Percentiles rank a stretch among this genome's conserved stretches.
Evolutionary conservation across 2,113 vertebrate genomes (phyloP).

Genomic region (Xerus inauris): DNA sequence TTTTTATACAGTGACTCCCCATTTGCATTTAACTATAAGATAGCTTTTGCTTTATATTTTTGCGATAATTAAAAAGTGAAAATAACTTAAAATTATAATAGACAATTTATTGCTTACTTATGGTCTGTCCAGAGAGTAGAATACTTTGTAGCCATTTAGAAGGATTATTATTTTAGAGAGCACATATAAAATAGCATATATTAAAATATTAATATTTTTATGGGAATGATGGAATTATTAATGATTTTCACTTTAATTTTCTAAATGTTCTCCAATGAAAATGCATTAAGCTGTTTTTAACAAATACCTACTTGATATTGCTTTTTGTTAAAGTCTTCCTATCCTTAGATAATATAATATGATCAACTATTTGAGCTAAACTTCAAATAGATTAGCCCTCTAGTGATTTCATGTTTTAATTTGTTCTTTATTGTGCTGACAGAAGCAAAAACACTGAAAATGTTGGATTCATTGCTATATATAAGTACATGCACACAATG

Average conservation of each 20-base stretch:
- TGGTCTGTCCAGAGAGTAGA: neutral
- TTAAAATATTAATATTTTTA: constrained; percentile 27
- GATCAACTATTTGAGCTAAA: neutral
- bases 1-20: neutral
- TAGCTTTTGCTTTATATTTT: neutral
- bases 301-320: neutral
- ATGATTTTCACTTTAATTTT: constrained; percentile 28
- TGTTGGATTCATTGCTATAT: neutral
- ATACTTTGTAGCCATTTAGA: constrained; percentile 9
- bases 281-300: constrained; percentile 40
- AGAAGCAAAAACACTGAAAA: neutral
- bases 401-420: neutral
- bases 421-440: neutral
- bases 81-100: neutral
- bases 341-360: neutral
- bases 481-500: too few relatives aligned
- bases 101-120: neutral
- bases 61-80: constrained; percentile 40
- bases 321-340: neutral
- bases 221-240: neutral
- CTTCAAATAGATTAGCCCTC: neutral
- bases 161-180: constrained; percentile 27
- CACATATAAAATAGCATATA: neutral
- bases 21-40: neutral
- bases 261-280: constrained; percentile 3